Evolutionary conservation across 2,888 invertebrate genomes (phyloP).

Genomic region (Melanargia galathea): DNA sequence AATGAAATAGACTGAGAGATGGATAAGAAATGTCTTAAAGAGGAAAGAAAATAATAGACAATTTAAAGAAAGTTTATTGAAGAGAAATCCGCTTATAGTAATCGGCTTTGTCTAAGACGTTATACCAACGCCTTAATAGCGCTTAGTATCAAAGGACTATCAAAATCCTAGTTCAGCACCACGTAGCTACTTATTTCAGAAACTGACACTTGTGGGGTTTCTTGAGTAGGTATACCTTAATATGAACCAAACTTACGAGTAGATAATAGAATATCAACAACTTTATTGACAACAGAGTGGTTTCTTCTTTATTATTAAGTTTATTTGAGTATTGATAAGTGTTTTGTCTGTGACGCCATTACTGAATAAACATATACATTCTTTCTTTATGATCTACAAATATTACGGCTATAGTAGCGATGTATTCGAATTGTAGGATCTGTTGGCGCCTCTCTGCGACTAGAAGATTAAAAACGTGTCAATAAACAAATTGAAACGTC

Average conservation of each 20-base stretch:
- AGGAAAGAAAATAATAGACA: not conserved
- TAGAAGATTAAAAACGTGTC: constrained; percentile 77
- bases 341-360: no score
- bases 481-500: constrained; percentile 79
- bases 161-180: not conserved
- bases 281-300: not conserved
- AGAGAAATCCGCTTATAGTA: constrained; percentile 2
- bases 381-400: no score
- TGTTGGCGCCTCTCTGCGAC: constrained; percentile 15
- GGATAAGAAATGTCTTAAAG: not conserved
- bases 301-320: no score
- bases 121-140: constrained; percentile 1
- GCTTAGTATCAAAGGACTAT: constrained; percentile 14
- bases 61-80: not conserved
- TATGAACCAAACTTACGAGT: not conserved
- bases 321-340: no score
- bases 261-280: not conserved
- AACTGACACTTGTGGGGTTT: constrained; percentile 7
- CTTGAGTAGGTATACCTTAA: not conserved
- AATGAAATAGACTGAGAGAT: constrained; percentile 46
- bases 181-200: not conserved
- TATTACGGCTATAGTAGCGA: not conserved
- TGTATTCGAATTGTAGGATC: not conserved
- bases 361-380: no score
- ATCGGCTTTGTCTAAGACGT: constrained; percentile 9